phyloP scores from a whole-genome alignment of 2,888 invertebrate species.

The Lagria hirta region DNA sequence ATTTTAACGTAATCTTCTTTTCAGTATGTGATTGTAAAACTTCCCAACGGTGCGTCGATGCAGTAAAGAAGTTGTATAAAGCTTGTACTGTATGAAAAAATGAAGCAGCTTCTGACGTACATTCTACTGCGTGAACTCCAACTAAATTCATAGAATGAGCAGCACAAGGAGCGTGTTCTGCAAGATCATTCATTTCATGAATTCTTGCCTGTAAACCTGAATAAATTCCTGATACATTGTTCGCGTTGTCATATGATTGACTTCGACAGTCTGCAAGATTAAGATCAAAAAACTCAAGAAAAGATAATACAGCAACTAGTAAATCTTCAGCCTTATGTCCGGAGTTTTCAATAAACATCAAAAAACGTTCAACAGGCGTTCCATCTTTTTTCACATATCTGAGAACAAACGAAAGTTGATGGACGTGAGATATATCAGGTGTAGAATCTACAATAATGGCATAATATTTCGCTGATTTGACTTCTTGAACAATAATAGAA shows the following conservation, averaged over 20 bases:
- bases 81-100: slow-evolving; percentile 8
- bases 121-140: slow-evolving; percentile 25
- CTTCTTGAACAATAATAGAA: slow-evolving; percentile 22
- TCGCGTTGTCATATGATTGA: slow-evolving; percentile 41
- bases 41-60: slow-evolving; percentile 1
- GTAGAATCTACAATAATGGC: slow-evolving; percentile 42
- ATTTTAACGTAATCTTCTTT: too few relatives aligned
- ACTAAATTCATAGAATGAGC: slow-evolving; percentile 42
- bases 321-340: slow-evolving; percentile 34
- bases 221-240: slow-evolving; percentile 41
- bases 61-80: slow-evolving; percentile 3
- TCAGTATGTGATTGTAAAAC: slow-evolving; percentile 2
- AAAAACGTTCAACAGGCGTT: slow-evolving; percentile 37
- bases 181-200: slow-evolving; percentile 34
- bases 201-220: slow-evolving; percentile 40
- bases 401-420: slow-evolving; percentile 42
- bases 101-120: slow-evolving; percentile 2
- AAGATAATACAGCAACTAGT: slow-evolving; percentile 29
- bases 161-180: slow-evolving; percentile 38
- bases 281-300: slow-evolving; percentile 13
- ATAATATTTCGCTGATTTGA: slow-evolving; percentile 35
- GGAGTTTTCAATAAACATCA: slow-evolving; percentile 38
- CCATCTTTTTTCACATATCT: slow-evolving; percentile 33
- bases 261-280: slow-evolving; percentile 32
- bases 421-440: slow-evolving; percentile 41